Conservation (phyloP, 2,888 invertebrate species). For the Dryocosmus kuriphilus region DNA sequence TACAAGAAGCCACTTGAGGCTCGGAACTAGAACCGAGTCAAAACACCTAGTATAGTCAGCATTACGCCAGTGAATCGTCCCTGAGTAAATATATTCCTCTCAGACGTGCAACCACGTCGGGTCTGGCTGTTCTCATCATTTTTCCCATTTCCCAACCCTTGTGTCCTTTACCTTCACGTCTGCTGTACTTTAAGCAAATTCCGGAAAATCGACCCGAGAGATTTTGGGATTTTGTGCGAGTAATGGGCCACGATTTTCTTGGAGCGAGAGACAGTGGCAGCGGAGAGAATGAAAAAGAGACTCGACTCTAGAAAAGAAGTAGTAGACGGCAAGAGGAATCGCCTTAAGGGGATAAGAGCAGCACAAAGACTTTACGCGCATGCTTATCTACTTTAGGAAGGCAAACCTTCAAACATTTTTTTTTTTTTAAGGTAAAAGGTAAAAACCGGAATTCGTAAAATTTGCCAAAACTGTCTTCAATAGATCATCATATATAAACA, state of each 20-base stretch:
- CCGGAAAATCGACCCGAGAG: conserved; percentile 29
- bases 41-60: background rate
- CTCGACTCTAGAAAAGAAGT: conserved; percentile 31
- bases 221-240: conserved; percentile 34
- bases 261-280: conserved; percentile 1
- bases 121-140: background rate
- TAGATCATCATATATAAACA: background rate
- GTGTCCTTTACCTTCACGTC: conserved; percentile 23
- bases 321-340: conserved; percentile 27
- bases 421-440: background rate
- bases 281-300: conserved; percentile 37
- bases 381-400: conserved; percentile 29
- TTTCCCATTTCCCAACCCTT: background rate
- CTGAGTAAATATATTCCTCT: background rate
- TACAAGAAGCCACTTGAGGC: background rate
- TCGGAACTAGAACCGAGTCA: background rate
- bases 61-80: background rate
- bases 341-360: conserved; percentile 35
- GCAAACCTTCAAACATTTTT: background rate
- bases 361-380: conserved; percentile 21
- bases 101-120: background rate
- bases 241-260: conserved; percentile 32
- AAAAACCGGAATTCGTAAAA: conserved; percentile 1
- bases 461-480: background rate
- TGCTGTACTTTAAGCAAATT: conserved; percentile 34